Conservation (phyloP, 2,888 invertebrate genomes). For the Tiliacea aurago region DNA sequence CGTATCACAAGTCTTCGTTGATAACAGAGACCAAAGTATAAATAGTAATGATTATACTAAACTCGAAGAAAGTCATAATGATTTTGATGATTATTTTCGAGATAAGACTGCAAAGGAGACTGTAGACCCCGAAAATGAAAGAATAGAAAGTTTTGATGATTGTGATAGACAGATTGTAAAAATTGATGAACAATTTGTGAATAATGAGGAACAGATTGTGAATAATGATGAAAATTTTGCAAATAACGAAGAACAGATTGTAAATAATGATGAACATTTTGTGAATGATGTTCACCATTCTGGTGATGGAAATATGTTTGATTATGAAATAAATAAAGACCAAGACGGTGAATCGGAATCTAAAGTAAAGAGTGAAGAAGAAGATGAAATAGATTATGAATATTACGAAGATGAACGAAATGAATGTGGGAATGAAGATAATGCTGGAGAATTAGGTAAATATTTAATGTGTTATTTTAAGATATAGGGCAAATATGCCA, state of each 20-base stretch:
- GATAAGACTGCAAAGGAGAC: not conserved
- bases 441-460: slow-evolving; percentile 38
- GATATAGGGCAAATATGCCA: too few relatives aligned
- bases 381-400: slow-evolving; percentile 26
- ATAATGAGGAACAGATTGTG: not conserved
- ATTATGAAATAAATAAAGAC: slow-evolving; percentile 18
- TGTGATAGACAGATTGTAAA: slow-evolving; percentile 12
- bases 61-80: slow-evolving; percentile 47
- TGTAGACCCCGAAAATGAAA: slow-evolving; percentile 33
- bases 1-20: slow-evolving; percentile 41
- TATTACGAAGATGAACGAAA: slow-evolving; percentile 39
- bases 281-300: not conserved
- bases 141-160: not conserved
- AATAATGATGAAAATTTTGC: not conserved
- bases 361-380: not conserved
- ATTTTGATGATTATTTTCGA: slow-evolving; percentile 47
- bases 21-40: slow-evolving; percentile 43
- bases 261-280: not conserved
- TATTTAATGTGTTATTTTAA: not conserved
- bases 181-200: not conserved
- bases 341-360: not conserved
- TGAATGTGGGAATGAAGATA: slow-evolving; percentile 34
- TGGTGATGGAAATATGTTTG: slow-evolving; percentile 13
- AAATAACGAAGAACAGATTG: not conserved
- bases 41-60: slow-evolving; percentile 60